These are phyloP conservation scores for Anhinga anhinga DNA, from an alignment of 2,113 vertebrate species.

Conservation along the genomic window DNA sequence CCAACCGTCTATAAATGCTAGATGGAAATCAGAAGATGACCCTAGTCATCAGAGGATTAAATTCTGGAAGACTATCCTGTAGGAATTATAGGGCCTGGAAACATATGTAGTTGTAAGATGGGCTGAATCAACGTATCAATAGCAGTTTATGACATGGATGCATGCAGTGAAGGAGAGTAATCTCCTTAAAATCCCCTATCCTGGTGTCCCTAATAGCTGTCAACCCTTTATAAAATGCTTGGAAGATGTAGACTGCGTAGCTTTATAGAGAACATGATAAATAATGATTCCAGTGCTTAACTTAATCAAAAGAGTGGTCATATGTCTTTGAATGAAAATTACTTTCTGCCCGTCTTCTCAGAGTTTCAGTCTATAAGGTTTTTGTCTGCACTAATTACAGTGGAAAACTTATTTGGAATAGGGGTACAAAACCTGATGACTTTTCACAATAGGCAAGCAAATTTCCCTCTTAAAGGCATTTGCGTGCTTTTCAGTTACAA, in stretches of 20 bases:
- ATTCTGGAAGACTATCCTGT: not conserved
- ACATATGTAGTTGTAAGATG: not conserved
- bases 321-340: conserved; percentile 6
- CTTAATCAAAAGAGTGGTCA: not conserved
- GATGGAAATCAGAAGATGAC: not conserved
- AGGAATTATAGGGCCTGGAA: not conserved
- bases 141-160: not conserved
- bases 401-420: not conserved
- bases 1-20: not conserved
- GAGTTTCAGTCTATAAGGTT: not conserved
- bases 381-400: not conserved
- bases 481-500: not conserved
- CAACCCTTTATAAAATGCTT: not conserved
- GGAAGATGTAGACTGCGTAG: not conserved
- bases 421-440: not conserved
- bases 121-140: rapidly evolving
- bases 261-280: not conserved
- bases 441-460: not conserved
- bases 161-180: not conserved
- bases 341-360: not conserved
- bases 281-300: not conserved
- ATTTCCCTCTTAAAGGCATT: not conserved
- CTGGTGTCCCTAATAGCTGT: not conserved
- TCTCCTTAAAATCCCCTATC: not conserved
- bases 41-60: not conserved